phyloP scores from a whole-genome alignment of 2,113 vertebrate genomes.

The Pimephales promelas region DNA sequence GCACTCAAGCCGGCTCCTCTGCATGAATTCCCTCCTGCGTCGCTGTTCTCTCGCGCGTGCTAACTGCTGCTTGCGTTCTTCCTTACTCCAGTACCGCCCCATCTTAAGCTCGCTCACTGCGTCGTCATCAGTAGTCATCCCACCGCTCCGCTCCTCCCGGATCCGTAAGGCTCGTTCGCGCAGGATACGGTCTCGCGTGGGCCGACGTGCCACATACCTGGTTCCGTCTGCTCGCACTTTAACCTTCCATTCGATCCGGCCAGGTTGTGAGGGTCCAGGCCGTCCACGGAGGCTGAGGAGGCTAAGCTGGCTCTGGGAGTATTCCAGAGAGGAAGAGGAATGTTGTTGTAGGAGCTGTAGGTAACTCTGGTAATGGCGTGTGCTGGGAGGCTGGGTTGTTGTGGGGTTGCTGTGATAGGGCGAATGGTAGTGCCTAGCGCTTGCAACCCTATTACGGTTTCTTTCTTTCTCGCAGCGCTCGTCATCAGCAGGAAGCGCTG shows the following conservation, averaged over 20 bases:
- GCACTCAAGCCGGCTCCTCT: conserved; percentile 90
- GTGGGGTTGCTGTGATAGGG: conserved; percentile 84
- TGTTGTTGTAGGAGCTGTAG: conserved; percentile 95
- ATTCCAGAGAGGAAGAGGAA: conserved; percentile 90
- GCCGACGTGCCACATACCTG: conserved; percentile 89
- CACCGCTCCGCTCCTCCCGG: conserved; percentile 90
- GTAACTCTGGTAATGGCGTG: conserved; percentile 91
- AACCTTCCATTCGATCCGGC: conserved; percentile 93
- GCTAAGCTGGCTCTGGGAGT: conserved; percentile 93
- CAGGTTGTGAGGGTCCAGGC: conserved; percentile 67
- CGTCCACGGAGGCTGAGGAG: conserved; percentile 84
- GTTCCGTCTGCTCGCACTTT: conserved; percentile 94
- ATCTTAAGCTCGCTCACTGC: conserved; percentile 96
- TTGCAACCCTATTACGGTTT: conserved; percentile 64
- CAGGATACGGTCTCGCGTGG: conserved; percentile 90
- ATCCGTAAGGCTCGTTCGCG: conserved; percentile 93
- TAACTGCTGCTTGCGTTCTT: conserved; percentile 94
- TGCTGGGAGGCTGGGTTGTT: conserved; percentile 76
- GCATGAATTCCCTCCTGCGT: conserved; percentile 92
- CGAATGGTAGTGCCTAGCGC: conserved; percentile 78
- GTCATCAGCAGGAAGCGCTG: conserved; percentile 75
- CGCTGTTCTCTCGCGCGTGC: conserved; percentile 91
- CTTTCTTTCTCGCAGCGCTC: conserved; percentile 75
- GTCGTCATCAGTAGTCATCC: conserved; percentile 95
- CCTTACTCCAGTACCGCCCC: conserved; percentile 98